phyloP scores from a whole-genome alignment of 2,888 invertebrate genomes.

The Drosophila neotestacea region DNA sequence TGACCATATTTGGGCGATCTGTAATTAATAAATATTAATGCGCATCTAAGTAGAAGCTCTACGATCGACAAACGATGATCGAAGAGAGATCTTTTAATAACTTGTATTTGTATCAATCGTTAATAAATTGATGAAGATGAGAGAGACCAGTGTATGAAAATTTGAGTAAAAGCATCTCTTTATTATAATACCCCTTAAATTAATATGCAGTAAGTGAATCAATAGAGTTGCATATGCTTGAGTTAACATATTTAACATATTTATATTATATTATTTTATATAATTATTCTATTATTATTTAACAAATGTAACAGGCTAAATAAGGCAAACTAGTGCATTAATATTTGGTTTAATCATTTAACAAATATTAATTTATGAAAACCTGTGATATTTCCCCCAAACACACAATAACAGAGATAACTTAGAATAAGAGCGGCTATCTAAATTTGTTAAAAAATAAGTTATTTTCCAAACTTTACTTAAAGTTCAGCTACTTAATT shows the following conservation, averaged over 20 bases:
- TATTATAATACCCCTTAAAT: neutral
- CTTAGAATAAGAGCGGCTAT: too few relatives aligned
- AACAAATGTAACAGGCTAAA: neutral
- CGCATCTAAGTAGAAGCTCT: conserved; percentile 28
- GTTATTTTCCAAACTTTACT: too few relatives aligned
- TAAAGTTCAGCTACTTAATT: too few relatives aligned
- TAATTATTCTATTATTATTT: too few relatives aligned
- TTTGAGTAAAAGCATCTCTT: conserved; percentile 6
- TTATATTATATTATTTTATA: too few relatives aligned
- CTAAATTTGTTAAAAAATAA: too few relatives aligned
- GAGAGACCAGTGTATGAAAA: neutral
- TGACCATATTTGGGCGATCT: conserved; percentile 40
- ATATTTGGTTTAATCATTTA: too few relatives aligned
- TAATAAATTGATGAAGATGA: conserved; percentile 15
- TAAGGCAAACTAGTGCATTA: neutral
- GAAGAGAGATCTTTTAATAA: conserved; percentile 32
- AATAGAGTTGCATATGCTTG: neutral
- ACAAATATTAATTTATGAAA: too few relatives aligned
- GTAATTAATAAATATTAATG: conserved; percentile 45
- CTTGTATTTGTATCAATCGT: conserved; percentile 24
- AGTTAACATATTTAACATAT: neutral
- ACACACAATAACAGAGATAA: too few relatives aligned
- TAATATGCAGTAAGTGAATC: neutral
- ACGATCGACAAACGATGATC: conserved; percentile 11
- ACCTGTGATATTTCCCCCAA: too few relatives aligned